Percentiles rank a stretch among this genome's conserved stretches.
Evolutionary conservation across 2,797 vertebrate species (phyloP).

Genomic region (Cynodonichthys magdalenae): DNA sequence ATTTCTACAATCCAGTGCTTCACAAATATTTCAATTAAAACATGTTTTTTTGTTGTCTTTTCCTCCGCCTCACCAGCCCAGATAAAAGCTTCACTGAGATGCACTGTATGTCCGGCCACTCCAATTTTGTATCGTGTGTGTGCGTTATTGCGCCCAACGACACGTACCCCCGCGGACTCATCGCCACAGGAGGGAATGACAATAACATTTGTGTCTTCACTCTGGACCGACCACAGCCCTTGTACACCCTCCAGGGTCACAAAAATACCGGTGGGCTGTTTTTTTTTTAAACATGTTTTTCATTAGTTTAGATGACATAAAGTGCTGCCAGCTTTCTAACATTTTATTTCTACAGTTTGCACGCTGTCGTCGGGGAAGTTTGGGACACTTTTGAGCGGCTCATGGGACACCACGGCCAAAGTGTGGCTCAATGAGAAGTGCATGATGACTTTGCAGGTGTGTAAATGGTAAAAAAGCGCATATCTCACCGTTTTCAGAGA

Average conservation of each 20-base stretch:
- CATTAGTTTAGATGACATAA: neutral
- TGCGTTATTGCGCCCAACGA: conserved; percentile 93
- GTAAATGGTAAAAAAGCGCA: too few relatives aligned
- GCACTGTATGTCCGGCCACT: conserved; percentile 93
- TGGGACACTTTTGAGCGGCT: conserved; percentile 95
- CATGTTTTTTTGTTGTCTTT: neutral
- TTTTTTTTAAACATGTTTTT: neutral
- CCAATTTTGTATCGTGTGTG: conserved; percentile 95
- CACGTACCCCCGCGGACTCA: conserved; percentile 89
- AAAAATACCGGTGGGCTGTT: conserved; percentile 88
- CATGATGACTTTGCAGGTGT: conserved; percentile 98
- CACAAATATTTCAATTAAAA: neutral
- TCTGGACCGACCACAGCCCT: conserved; percentile 85
- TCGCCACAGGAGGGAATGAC: conserved; percentile 96
- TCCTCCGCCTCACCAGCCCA: conserved; percentile 74
- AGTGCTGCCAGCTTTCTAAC: neutral
- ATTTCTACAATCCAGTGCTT: too few relatives aligned
- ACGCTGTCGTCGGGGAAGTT: conserved; percentile 95
- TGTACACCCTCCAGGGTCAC: conserved; percentile 92
- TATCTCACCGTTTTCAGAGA: too few relatives aligned
- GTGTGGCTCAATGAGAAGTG: conserved; percentile 98
- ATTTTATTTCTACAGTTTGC: conserved; percentile 83
- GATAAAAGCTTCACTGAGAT: conserved; percentile 90
- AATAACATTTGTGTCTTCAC: conserved; percentile 95
- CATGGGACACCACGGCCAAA: conserved; percentile 97